A percentile compares a stretch with the other conserved stretches of the same genome.
These are phyloP conservation scores for Aspiorhynchus laticeps DNA, from an alignment of 2,113 vertebrate species.

Conservation along the genomic window DNA sequence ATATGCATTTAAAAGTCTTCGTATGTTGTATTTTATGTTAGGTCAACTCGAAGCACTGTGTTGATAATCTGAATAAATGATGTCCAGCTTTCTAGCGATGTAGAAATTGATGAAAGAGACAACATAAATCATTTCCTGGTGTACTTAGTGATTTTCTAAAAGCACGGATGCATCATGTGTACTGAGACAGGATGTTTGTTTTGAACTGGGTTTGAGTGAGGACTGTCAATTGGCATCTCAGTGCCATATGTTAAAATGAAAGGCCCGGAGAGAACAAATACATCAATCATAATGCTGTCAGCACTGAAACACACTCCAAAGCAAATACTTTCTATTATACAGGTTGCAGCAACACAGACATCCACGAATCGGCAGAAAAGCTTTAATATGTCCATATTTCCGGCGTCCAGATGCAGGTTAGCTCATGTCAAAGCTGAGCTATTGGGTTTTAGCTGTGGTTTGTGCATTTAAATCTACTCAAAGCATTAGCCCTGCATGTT, in stretches of 20 bases:
- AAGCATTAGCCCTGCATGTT: conserved; percentile 8
- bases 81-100: neutral
- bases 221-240: conserved; percentile 44
- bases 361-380: conserved; percentile 37
- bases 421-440: neutral
- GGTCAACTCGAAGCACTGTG: neutral
- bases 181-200: conserved; percentile 36
- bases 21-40: conserved; percentile 31
- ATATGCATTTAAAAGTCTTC: conserved; percentile 9
- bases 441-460: neutral
- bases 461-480: neutral
- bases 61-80: conserved; percentile 9
- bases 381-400: conserved; percentile 12
- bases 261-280: conserved; percentile 56
- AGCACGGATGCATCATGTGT: neutral
- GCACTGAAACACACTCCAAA: conserved; percentile 51
- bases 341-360: conserved; percentile 38
- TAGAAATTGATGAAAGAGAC: neutral
- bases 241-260: conserved; percentile 52
- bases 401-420: neutral
- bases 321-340: conserved; percentile 60
- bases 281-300: conserved; percentile 53
- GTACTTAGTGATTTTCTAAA: conserved; percentile 22
- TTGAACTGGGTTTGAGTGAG: conserved; percentile 47
- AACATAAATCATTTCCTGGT: conserved; percentile 15